Conservation (phyloP, 2,888 invertebrate genomes). For the Brachyopa scutellaris region DNA sequence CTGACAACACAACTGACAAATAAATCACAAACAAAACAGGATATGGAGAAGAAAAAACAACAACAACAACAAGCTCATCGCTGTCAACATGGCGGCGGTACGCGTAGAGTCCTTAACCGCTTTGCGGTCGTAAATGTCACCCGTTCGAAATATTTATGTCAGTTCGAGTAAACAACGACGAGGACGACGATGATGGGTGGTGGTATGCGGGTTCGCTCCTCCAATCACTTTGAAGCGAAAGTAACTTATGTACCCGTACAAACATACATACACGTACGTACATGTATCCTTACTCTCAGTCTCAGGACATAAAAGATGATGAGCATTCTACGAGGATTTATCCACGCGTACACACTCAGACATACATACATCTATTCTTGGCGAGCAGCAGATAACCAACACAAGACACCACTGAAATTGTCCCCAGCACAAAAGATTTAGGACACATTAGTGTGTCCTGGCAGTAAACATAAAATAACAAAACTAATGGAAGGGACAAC, state of each 20-base stretch:
- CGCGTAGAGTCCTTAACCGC: constrained; percentile 68
- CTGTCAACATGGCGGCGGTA: constrained; percentile 52
- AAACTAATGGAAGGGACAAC: constrained; percentile 70
- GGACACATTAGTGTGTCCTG: constrained; percentile 71
- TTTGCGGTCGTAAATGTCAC: constrained; percentile 73
- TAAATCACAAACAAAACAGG: constrained; percentile 69
- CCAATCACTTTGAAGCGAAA: constrained; percentile 69
- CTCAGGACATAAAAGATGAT: constrained; percentile 71
- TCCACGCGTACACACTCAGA: constrained; percentile 39
- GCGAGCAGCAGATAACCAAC: constrained; percentile 34
- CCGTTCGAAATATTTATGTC: constrained; percentile 72
- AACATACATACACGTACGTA: too few species aligned
- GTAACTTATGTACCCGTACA: constrained; percentile 57
- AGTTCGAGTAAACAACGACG: constrained; percentile 66
- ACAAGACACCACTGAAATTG: constrained; percentile 25
- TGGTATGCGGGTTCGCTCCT: constrained; percentile 10
- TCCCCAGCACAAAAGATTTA: constrained; percentile 60
- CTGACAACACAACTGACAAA: constrained; percentile 71
- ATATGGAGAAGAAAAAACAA: constrained; percentile 10
- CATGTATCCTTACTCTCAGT: constrained; percentile 49
- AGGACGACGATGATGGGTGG: constrained; percentile 22
- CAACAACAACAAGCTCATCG: constrained; percentile 35
- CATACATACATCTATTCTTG: constrained; percentile 4
- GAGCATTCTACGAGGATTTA: constrained; percentile 69
- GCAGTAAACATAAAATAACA: constrained; percentile 68